Evolutionary conservation across 2,113 vertebrate genomes (phyloP), one percentile per base, ranked within the genome.

Genomic region (Hippocampus comes): DNA sequence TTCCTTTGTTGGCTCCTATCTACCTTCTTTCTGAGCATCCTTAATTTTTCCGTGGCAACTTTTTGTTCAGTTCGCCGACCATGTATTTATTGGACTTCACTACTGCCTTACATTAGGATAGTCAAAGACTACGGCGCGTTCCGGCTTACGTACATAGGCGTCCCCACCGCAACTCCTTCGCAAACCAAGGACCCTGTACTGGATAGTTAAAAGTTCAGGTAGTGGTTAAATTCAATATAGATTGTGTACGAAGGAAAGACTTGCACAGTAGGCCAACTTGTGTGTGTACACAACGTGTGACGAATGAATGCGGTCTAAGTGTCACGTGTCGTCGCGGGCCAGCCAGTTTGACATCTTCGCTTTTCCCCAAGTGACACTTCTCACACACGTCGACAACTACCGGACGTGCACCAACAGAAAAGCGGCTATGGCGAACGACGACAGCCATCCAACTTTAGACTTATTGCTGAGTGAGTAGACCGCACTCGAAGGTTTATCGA

Each of bases 401-500:
- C 21, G 7, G 14, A 46, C 23, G 14, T 11, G 53, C 53, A 11
- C 21, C 53, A 23, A 41, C 12, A 67, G 46, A 71, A 41, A 14
- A 53, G 48, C 30, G 48, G 69, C 67, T 18, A 91, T 91, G 92
- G 89, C 91, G 79, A 86, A 71, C 21, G 70, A 63, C 10, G 84
- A 80, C 66, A 76, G 53, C 11, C 72, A 61, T 41, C 75, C 67
- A 10, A 88, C 84, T 12, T 70, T 91, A 12, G 86, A 92, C 15
- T 87, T 84, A 2, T 86, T 84, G 86, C 83, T 92, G 64, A 88
- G 92, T 93, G 63, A 89, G 92, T 92, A 23, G 46, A 0, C 1
- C 1, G 2, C 1, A 5, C 27, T 5, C 2, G 7, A 4, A 48
- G 21, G 0, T 51, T 15, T 49, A 18, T 49, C 48, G 17, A 5